Conservation (phyloP, 2,797 vertebrate species). For the Sternarchorhynchus goeldii region DNA sequence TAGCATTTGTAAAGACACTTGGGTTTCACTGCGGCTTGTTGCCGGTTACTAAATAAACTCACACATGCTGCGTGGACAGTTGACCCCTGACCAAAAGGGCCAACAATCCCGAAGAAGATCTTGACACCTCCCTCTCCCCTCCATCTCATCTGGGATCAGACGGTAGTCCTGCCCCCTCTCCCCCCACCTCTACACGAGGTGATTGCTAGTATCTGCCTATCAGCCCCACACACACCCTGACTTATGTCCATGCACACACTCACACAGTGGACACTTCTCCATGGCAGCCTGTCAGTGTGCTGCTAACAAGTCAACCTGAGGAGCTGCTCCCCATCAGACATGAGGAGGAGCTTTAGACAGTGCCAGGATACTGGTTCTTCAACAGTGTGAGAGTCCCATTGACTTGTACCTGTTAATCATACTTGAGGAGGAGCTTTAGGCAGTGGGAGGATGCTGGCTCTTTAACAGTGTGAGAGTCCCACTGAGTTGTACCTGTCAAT, state of each 20-base stretch:
- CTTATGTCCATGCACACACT: conserved; percentile 35
- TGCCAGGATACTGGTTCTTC: conserved; percentile 11
- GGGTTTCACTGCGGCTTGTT: conserved; percentile 83
- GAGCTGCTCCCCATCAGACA: conserved; percentile 61
- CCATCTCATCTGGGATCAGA: conserved; percentile 67
- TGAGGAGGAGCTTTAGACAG: conserved; percentile 27
- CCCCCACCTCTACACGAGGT: conserved; percentile 1
- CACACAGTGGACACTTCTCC: conserved; percentile 53
- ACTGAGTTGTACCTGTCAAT: conserved; percentile 25
- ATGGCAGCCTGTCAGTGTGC: conserved; percentile 67
- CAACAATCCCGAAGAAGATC: conserved; percentile 67
- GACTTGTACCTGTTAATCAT: conserved; percentile 50
- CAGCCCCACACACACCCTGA: conserved; percentile 42
- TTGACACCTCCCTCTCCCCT: conserved; percentile 61
- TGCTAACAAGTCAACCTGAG: conserved; percentile 73
- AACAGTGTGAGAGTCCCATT: conserved; percentile 9
- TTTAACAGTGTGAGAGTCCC: conserved; percentile 10
- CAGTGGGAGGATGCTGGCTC: conserved; percentile 26
- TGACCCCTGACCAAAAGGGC: conserved; percentile 76
- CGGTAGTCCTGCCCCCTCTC: conserved; percentile 43
- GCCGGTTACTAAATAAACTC: conserved; percentile 84
- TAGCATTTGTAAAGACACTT: conserved; percentile 66
- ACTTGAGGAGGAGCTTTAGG: conserved; percentile 40
- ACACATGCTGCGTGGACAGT: conserved; percentile 79
- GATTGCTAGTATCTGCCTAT: conserved; percentile 15